Conservation (phyloP, 2,113 vertebrate genomes). For the Bucco capensis region DNA sequence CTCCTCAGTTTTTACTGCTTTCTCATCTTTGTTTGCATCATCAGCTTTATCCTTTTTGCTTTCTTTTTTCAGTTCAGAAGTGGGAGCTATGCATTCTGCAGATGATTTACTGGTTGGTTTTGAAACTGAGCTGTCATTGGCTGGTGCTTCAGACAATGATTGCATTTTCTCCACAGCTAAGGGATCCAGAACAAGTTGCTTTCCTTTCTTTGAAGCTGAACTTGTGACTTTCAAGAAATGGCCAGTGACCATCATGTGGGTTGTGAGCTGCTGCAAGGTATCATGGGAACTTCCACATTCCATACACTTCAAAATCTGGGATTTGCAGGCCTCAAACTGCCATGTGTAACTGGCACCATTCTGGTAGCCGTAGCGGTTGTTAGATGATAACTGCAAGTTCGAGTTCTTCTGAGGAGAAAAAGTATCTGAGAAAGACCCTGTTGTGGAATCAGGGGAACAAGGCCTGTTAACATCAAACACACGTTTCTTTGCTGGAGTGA, state of each 20-base stretch:
- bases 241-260: constrained; percentile 99
- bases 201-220: constrained; percentile 97
- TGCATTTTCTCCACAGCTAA: constrained; percentile 96
- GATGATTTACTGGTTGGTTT: constrained; percentile 78
- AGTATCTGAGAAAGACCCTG: constrained; percentile 80
- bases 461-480: constrained; percentile 90
- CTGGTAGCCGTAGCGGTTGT: constrained; percentile 94
- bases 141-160: constrained; percentile 80
- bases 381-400: constrained; percentile 78
- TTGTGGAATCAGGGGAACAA: constrained; percentile 94
- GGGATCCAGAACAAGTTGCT: constrained; percentile 92
- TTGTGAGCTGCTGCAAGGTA: constrained; percentile 94
- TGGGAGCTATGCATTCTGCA: constrained; percentile 74
- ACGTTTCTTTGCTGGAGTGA: constrained; percentile 91
- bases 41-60: constrained; percentile 78
- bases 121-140: constrained; percentile 68
- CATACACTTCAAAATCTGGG: constrained; percentile 98
- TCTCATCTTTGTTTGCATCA: constrained; percentile 69
- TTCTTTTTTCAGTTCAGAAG: constrained; percentile 81
- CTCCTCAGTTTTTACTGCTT: constrained; percentile 82
- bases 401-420: constrained; percentile 82
- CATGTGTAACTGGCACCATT: constrained; percentile 97
- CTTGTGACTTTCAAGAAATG: constrained; percentile 98
- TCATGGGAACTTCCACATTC: constrained; percentile 98
- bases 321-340: constrained; percentile 99